Percentiles rank a stretch among this genome's conserved stretches.
Evolutionary conservation across 2,113 vertebrate species (phyloP).

Genomic region (Tiliqua scincoides): DNA sequence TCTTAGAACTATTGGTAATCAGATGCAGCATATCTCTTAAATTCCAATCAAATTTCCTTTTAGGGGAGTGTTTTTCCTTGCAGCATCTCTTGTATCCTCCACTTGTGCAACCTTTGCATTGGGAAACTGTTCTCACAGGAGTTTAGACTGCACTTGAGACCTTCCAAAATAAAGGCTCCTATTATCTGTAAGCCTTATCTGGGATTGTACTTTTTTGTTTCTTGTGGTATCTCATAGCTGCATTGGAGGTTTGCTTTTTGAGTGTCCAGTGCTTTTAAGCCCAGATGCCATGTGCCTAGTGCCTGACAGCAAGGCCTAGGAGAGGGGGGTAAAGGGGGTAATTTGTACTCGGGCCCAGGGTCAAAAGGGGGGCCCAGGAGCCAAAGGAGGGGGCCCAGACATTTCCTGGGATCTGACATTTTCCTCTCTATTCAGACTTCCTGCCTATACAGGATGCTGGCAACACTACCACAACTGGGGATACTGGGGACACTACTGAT

Average conservation of each 20-base stretch:
- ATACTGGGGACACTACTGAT: too few species aligned
- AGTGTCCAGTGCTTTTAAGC: not conserved
- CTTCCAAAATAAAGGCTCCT: not conserved
- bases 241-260: not conserved
- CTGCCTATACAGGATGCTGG: too few species aligned
- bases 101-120: conserved; percentile 12
- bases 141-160: not conserved
- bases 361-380: too few species aligned
- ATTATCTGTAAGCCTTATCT: not conserved
- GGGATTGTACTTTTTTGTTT: not conserved
- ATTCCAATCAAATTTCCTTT: conserved; percentile 30
- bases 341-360: too few species aligned
- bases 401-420: too few species aligned
- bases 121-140: conserved; percentile 28
- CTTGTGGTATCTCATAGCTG: not conserved
- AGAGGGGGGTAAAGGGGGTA: too few species aligned
- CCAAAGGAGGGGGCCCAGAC: too few species aligned
- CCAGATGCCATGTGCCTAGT: not conserved
- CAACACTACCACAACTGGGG: too few species aligned
- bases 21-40: conserved; percentile 21
- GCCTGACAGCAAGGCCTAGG: too few species aligned
- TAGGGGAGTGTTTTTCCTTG: conserved; percentile 35
- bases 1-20: conserved; percentile 29
- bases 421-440: too few species aligned
- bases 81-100: conserved; percentile 16